phyloP scores from a whole-genome alignment of 2,113 vertebrate species.

The Bufo bufo region DNA sequence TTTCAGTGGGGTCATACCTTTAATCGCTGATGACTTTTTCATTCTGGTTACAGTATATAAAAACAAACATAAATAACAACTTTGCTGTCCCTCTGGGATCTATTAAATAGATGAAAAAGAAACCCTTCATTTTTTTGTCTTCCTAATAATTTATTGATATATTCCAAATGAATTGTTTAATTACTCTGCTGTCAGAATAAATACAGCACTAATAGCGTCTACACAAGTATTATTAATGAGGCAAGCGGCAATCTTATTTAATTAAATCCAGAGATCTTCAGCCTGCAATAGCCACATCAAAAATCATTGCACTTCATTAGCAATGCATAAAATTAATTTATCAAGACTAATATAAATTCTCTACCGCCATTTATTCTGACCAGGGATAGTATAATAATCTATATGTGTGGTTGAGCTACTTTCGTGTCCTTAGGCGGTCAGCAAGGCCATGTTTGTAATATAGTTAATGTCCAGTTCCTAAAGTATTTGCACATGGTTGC shows the following conservation, averaged over 20 bases:
- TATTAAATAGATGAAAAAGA: neutral
- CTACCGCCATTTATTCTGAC: too few relatives aligned
- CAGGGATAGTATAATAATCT: neutral
- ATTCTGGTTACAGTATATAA: neutral
- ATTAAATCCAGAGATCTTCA: slow-evolving; percentile 4
- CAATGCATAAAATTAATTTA: neutral
- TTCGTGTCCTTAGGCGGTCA: neutral
- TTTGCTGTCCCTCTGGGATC: slow-evolving; percentile 10
- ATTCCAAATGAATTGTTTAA: neutral
- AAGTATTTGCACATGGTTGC: too few relatives aligned
- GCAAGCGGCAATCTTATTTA: neutral
- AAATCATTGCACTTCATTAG: neutral
- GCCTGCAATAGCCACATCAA: neutral
- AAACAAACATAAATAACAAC: neutral
- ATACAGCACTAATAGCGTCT: neutral
- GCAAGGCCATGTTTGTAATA: neutral
- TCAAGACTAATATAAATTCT: too few relatives aligned
- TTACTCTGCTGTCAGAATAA: slow-evolving; percentile 10
- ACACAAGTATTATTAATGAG: neutral
- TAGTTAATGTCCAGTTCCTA: neutral
- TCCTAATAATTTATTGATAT: neutral
- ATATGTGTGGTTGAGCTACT: neutral
- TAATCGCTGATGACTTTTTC: neutral
- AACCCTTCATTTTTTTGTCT: neutral
- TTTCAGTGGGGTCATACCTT: neutral